phyloP scores from a whole-genome alignment of 2,888 invertebrate genomes.

The Brachypalpus laphriformis region DNA sequence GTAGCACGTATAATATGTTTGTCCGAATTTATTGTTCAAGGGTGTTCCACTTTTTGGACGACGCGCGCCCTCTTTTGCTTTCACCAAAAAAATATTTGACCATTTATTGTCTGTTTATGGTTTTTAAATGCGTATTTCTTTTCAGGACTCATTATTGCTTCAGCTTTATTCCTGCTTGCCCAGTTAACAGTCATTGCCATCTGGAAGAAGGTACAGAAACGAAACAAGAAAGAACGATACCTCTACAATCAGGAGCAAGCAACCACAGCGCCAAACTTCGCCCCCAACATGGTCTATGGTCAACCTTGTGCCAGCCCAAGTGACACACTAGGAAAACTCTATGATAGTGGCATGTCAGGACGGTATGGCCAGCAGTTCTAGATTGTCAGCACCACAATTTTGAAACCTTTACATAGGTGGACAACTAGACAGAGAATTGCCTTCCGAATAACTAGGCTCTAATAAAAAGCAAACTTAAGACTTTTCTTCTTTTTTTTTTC shows the following conservation, averaged over 20 bases:
- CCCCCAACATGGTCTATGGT: slow-evolving; percentile 79
- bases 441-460: slow-evolving; percentile 39
- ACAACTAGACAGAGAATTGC: slow-evolving; percentile 30
- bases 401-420: slow-evolving; percentile 56
- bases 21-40: slow-evolving; percentile 57
- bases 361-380: slow-evolving; percentile 83
- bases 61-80: slow-evolving; percentile 32
- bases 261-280: slow-evolving; percentile 78
- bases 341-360: slow-evolving; percentile 92
- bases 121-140: neutral
- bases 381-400: slow-evolving; percentile 8
- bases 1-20: slow-evolving; percentile 6
- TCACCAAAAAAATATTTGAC: slow-evolving; percentile 6
- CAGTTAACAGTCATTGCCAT: slow-evolving; percentile 94
- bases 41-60: slow-evolving; percentile 59
- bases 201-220: slow-evolving; percentile 87
- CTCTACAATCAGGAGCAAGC: slow-evolving; percentile 79
- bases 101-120: neutral
- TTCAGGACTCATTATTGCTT: slow-evolving; percentile 92
- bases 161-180: slow-evolving; percentile 92
- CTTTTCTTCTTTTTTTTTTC: slow-evolving; percentile 56
- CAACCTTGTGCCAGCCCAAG: slow-evolving; percentile 84
- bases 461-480: slow-evolving; percentile 63
- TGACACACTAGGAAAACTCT: slow-evolving; percentile 93
- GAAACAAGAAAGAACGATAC: slow-evolving; percentile 80